A percentile compares a stretch with the other conserved stretches of the same genome.
Evolutionary conservation across 2,888 invertebrate species (phyloP).

Genomic region (Listrodromus nycthemerus): DNA sequence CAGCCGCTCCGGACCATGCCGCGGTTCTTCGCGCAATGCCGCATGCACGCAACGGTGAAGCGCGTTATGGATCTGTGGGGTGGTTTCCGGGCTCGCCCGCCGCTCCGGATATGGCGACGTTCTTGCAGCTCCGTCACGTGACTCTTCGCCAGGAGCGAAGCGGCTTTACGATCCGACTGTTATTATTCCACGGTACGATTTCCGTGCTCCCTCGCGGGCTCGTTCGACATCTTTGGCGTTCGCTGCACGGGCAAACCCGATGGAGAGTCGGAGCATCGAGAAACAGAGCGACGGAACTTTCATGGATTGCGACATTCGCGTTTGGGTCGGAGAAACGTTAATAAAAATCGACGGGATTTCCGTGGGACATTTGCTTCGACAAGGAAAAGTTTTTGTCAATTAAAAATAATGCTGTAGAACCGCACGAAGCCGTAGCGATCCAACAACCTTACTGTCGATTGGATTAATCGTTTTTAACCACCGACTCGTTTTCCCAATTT

Average conservation of each 20-base stretch:
- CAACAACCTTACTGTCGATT: not conserved
- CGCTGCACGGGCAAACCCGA: constrained; percentile 51
- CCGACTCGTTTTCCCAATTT: constrained; percentile 29
- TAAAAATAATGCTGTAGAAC: not conserved
- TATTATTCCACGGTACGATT: constrained; percentile 66
- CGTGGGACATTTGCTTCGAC: not conserved
- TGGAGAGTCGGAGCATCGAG: constrained; percentile 35
- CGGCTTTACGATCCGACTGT: constrained; percentile 67
- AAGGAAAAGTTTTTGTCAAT: too few species aligned
- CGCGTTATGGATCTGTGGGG: constrained; percentile 66
- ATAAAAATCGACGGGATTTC: constrained; percentile 39
- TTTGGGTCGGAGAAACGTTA: not conserved
- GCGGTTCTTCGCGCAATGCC: constrained; percentile 2
- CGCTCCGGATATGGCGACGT: constrained; percentile 50
- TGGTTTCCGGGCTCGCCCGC: constrained; percentile 41
- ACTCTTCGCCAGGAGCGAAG: constrained; percentile 47
- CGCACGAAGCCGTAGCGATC: not conserved
- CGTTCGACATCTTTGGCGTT: constrained; percentile 47
- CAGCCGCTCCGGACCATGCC: constrained; percentile 28
- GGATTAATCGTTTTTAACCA: constrained; percentile 34
- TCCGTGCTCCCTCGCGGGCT: constrained; percentile 53
- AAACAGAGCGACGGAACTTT: constrained; percentile 3
- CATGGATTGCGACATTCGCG: constrained; percentile 30
- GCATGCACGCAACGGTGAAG: constrained; percentile 34
- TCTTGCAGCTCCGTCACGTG: constrained; percentile 45